Evolutionary conservation across 1,140 invertebrate species (phyloP), one percentile per base, ranked within the genome.

Genomic region (Nasonia vitripennis): DNA sequence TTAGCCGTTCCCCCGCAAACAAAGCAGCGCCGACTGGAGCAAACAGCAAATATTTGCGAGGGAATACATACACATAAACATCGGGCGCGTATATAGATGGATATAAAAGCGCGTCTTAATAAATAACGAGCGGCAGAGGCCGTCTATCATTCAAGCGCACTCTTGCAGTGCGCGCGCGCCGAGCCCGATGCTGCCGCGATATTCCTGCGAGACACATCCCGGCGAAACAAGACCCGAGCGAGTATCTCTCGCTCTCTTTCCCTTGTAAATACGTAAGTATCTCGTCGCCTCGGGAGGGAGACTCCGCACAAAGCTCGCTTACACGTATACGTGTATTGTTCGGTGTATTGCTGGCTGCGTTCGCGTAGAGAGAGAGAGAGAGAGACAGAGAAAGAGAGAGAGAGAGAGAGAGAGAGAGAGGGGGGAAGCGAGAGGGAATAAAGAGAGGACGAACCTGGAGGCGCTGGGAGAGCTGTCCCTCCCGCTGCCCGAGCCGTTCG

Each of bases 391-490:
- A 7, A 3, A 17, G 20, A 62, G 20, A 45, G 7, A 45, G 41
- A 45, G 41, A 45, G 41, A 41, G 7, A 41, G 41, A 41, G 41
- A 41, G 41, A 10, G 41, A 41, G 41, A 41, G 41, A 41, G 41
- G 10, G 41, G 10, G 7, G 10, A 7, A 7, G 41, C 0, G 41
- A 7, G 41, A 7, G 41, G 9, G 41, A 41, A 10, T 9, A 10
- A 41, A 7, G 17, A 5, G 20, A 62, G 20, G 6, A 62, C 75
- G 34, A 48, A 48, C 77, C 48, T 78, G n/a, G 9, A 78, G 86
- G 55, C 95, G 94, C 31, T 94, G 91, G 68, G 94, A 93, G 27
- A 96, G 89, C 84, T 95, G 95, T 45, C 93, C 94, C 88, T 96
- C 94, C 31, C 93, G 92, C 82, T 94, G 90, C 87, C 94, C 94